phyloP scores from a whole-genome alignment of 2,797 vertebrate species.

The Molothrus aeneus region DNA sequence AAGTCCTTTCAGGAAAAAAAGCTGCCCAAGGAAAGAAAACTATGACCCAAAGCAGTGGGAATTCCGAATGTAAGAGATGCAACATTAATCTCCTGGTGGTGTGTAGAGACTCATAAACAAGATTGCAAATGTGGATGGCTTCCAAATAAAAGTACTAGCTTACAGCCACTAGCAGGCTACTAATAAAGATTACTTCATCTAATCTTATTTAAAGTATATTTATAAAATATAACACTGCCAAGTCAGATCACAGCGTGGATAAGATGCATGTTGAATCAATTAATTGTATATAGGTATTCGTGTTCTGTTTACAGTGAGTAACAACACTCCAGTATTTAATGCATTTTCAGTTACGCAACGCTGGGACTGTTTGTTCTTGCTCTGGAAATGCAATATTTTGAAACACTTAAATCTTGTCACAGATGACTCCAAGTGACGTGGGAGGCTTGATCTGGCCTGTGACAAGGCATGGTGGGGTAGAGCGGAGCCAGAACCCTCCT shows the following conservation, averaged over 20 bases:
- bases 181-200: slow-evolving; percentile 68
- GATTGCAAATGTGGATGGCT: slow-evolving; percentile 39
- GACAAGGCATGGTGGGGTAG: not conserved
- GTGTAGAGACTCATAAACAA: slow-evolving; percentile 56
- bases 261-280: slow-evolving; percentile 56
- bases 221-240: slow-evolving; percentile 60
- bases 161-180: slow-evolving; percentile 39
- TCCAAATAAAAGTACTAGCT: slow-evolving; percentile 65
- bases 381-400: slow-evolving; percentile 64
- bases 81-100: slow-evolving; percentile 47
- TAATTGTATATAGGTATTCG: slow-evolving; percentile 59
- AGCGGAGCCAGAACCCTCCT: not conserved
- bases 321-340: slow-evolving; percentile 47
- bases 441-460: slow-evolving; percentile 26
- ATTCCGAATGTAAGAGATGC: slow-evolving; percentile 18
- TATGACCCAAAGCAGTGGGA: slow-evolving; percentile 56
- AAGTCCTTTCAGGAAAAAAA: slow-evolving; percentile 14
- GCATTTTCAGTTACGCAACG: slow-evolving; percentile 41
- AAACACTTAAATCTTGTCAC: slow-evolving; percentile 68
- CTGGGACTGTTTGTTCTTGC: slow-evolving; percentile 63
- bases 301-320: slow-evolving; percentile 56
- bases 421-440: slow-evolving; percentile 44
- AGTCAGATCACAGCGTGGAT: slow-evolving; percentile 29
- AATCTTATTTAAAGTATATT: slow-evolving; percentile 57
- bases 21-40: not conserved